phyloP scores from a whole-genome alignment of 2,797 vertebrate species.

The Pseudochirops corinnae region DNA sequence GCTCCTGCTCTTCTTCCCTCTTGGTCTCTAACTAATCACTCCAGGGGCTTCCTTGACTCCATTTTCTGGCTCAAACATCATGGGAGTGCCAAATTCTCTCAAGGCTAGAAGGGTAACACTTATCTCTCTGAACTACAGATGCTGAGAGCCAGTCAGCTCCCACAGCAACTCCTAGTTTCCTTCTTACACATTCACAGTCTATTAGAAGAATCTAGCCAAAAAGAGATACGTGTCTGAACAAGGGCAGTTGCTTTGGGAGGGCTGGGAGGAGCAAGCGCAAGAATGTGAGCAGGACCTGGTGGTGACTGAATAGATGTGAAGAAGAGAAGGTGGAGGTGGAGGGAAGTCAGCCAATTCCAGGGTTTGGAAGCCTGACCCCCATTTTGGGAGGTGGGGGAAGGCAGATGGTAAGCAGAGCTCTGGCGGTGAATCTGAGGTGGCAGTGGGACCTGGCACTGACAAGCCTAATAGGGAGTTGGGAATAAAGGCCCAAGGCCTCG shows the following conservation, averaged over 20 bases:
- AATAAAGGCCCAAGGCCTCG: neutral
- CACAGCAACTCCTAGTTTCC: neutral
- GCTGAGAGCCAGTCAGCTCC: neutral
- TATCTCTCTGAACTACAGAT: neutral
- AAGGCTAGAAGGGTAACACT: neutral
- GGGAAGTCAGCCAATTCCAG: neutral
- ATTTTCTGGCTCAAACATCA: neutral
- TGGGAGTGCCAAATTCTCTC: neutral
- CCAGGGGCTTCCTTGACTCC: neutral
- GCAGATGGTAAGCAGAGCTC: neutral
- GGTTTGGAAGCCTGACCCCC: no score
- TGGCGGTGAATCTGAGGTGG: no score
- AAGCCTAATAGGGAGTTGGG: no score
- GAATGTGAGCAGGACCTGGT: neutral
- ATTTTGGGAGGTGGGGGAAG: neutral
- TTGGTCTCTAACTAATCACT: neutral
- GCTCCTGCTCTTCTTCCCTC: neutral
- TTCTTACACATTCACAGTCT: neutral
- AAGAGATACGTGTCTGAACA: neutral
- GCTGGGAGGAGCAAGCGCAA: neutral
- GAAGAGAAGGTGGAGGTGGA: no score
- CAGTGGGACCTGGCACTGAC: no score
- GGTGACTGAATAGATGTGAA: neutral
- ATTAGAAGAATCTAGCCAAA: neutral
- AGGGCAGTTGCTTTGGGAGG: neutral